phyloP scores from a whole-genome alignment of 2,888 invertebrate species.

The Drosophila affinis region DNA sequence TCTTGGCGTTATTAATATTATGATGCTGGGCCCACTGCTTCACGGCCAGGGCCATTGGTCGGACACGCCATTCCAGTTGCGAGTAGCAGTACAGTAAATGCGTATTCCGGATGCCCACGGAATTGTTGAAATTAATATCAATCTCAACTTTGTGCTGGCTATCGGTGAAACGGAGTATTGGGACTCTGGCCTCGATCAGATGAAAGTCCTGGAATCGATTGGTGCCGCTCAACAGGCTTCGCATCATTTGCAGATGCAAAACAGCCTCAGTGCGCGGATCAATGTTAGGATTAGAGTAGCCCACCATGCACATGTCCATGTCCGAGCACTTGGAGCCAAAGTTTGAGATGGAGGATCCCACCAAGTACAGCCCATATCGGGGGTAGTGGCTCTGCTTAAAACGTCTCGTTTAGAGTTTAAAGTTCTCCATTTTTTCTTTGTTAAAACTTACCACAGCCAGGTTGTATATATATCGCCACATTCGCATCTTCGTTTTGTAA shows the following conservation, averaged over 20 bases:
- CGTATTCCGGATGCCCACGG: conserved; percentile 97
- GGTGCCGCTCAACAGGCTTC: conserved; percentile 77
- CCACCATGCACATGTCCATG: conserved; percentile 97
- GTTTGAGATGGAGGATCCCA: conserved; percentile 98
- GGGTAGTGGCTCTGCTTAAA: conserved; percentile 83
- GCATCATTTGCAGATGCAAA: conserved; percentile 80
- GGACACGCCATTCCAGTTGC: conserved; percentile 96
- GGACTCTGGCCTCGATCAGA: conserved; percentile 96
- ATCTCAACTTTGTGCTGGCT: conserved; percentile 91
- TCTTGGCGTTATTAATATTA: conserved; percentile 97
- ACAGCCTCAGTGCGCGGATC: conserved; percentile 90
- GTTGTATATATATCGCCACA: conserved; percentile 91
- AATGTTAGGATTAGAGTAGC: conserved; percentile 84
- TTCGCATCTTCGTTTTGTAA: conserved; percentile 92
- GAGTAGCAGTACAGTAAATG: conserved; percentile 96
- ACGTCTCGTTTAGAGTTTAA: no score
- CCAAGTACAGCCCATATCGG: conserved; percentile 94
- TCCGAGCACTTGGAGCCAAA: conserved; percentile 96
- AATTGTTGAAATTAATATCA: conserved; percentile 98
- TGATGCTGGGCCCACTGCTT: conserved; percentile 98
- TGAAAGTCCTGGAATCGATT: conserved; percentile 84
- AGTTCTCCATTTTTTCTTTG: background rate
- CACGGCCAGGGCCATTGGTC: conserved; percentile 94
- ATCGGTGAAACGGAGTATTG: conserved; percentile 96
- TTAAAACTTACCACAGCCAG: conserved; percentile 87